Percentiles rank a stretch among this genome's conserved stretches.
Evolutionary conservation across 2,113 vertebrate species (phyloP).

Genomic region (Cryptomyrus ogoouensis): DNA sequence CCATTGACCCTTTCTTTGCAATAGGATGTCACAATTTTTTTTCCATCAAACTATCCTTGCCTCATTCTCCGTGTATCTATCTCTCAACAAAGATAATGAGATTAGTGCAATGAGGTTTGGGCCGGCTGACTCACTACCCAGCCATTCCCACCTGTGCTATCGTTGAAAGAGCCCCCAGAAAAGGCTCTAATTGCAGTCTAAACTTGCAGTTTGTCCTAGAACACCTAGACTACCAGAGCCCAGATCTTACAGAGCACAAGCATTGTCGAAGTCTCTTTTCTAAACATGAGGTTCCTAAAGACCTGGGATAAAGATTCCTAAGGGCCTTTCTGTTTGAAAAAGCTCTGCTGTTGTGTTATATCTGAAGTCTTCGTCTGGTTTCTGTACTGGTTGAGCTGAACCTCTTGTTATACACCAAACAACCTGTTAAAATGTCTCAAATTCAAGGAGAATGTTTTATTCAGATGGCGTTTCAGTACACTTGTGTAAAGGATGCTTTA

Average conservation of each 20-base stretch:
- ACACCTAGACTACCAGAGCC: not conserved
- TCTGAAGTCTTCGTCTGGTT: not conserved
- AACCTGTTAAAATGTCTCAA: conserved; percentile 7
- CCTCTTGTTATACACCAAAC: not conserved
- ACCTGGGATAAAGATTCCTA: not conserved
- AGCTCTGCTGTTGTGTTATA: not conserved
- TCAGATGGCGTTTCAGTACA: not conserved
- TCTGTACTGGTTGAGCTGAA: too few relatives aligned
- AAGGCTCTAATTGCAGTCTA: not conserved
- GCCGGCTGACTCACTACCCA: not conserved
- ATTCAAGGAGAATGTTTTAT: conserved; percentile 14
- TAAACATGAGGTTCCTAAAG: not conserved
- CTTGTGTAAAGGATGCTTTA: not conserved
- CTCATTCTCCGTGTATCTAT: not conserved
- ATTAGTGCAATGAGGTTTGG: not conserved
- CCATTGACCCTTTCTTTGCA: not conserved
- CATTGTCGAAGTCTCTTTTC: not conserved
- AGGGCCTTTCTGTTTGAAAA: not conserved
- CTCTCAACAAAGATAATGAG: conserved; percentile 10
- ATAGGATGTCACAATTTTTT: not conserved
- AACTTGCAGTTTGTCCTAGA: not conserved
- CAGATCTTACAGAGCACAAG: not conserved
- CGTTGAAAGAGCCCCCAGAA: not conserved
- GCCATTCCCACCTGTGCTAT: not conserved
- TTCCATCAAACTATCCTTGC: not conserved